A percentile compares a stretch with the other conserved stretches of the same genome.
Conservation (phyloP, 2,888 invertebrate species). For the Pyrocoelia pectoralis region DNA sequence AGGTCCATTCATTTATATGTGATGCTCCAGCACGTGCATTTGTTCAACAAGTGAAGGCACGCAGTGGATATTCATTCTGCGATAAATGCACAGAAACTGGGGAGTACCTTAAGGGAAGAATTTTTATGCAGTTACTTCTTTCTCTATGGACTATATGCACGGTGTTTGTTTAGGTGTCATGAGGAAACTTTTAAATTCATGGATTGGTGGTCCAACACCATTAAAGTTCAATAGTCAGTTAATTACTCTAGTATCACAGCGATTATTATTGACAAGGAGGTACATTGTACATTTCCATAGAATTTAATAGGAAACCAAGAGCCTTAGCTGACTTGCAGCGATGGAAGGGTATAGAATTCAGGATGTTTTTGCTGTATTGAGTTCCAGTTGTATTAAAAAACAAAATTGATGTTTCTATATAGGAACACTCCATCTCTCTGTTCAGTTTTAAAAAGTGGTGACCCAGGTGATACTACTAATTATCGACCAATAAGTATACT, state of each 20-base stretch:
- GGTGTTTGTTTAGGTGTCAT: slow-evolving; percentile 15
- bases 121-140: not conserved
- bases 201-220: not conserved
- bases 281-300: slow-evolving; percentile 22
- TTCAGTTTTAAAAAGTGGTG: no score
- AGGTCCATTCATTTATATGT: slow-evolving; percentile 12
- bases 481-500: no score
- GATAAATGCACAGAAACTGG: slow-evolving; percentile 26
- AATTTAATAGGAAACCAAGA: slow-evolving; percentile 34
- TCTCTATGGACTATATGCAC: slow-evolving; percentile 6
- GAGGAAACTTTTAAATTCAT: slow-evolving; percentile 13
- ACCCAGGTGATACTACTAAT: no score
- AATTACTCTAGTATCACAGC: not conserved
- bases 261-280: slow-evolving; percentile 5
- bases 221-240: not conserved
- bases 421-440: no score
- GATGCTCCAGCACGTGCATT: slow-evolving; percentile 27
- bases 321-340: slow-evolving; percentile 25
- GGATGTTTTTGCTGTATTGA: slow-evolving; percentile 33
- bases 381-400: slow-evolving; percentile 28
- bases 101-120: not conserved
- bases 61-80: slow-evolving; percentile 25
- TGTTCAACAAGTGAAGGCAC: slow-evolving; percentile 24
- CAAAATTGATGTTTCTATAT: slow-evolving; percentile 24
- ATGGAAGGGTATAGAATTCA: slow-evolving; percentile 36